phyloP scores from a whole-genome alignment of 2,113 vertebrate genomes.

The Narcine bancroftii region DNA sequence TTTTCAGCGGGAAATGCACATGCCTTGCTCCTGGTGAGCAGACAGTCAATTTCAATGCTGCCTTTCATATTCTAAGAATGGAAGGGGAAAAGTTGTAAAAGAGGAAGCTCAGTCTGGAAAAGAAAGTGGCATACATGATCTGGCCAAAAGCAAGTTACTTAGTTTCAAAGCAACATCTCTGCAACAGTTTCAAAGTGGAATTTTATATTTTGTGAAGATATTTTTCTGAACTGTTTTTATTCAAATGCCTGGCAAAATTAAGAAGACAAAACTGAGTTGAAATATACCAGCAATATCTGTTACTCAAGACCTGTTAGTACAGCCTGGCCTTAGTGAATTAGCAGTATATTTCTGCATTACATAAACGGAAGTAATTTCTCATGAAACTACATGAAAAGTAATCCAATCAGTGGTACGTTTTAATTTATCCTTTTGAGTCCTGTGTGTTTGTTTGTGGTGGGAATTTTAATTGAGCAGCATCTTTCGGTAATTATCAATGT shows the following conservation, averaged over 20 bases:
- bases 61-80: constrained; percentile 12
- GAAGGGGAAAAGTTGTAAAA: constrained; percentile 5
- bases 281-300: not conserved
- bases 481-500: not conserved
- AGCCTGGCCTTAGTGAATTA: not conserved
- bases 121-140: constrained; percentile 5
- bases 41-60: constrained; percentile 30
- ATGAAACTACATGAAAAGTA: no score
- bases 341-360: not conserved
- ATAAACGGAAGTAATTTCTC: not conserved
- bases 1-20: constrained; percentile 28
- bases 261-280: not conserved
- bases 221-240: not conserved
- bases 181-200: not conserved
- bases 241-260: not conserved
- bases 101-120: not conserved
- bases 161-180: not conserved
- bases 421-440: not conserved
- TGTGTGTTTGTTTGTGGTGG: not conserved
- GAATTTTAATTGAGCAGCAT: not conserved
- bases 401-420: constrained; percentile 1
- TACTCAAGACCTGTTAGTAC: not conserved
- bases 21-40: constrained; percentile 32
- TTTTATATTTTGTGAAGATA: not conserved
- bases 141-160: constrained; percentile 23